Evolutionary conservation across 2,113 vertebrate genomes (phyloP).

Genomic region (Dicrurus megarhynchus): DNA sequence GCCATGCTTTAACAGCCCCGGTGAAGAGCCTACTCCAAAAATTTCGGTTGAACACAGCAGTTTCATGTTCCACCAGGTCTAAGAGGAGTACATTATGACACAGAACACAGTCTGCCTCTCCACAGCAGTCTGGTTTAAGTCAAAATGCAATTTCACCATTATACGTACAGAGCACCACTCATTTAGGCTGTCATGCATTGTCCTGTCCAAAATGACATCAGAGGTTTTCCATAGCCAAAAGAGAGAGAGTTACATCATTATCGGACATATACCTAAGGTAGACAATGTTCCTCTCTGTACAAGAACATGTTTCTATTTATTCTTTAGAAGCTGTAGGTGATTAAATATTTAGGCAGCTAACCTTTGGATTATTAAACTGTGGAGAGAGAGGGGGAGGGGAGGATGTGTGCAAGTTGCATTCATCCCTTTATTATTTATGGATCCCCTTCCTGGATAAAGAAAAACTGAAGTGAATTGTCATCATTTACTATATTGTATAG

Average conservation of each 20-base stretch:
- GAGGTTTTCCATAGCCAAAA: not conserved
- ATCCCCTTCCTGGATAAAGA: not conserved
- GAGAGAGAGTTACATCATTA: not conserved
- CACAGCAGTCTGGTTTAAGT: not conserved
- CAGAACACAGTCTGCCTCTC: rapidly evolving
- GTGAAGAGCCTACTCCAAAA: not conserved
- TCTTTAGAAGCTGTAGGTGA: not conserved
- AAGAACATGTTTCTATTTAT: not conserved
- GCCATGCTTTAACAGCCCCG: not conserved
- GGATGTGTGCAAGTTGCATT: not conserved
- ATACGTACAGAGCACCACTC: not conserved
- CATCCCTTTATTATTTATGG: not conserved
- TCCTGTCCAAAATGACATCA: not conserved
- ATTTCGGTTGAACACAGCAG: not conserved
- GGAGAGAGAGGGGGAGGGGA: rapidly evolving
- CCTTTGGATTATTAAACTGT: not conserved
- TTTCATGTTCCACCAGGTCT: not conserved
- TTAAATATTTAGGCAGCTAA: slow-evolving; percentile 25
- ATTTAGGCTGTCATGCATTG: not conserved
- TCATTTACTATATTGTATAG: not conserved
- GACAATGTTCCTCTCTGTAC: not conserved
- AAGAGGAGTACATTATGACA: not conserved
- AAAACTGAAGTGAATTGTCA: not conserved
- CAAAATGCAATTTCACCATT: not conserved
- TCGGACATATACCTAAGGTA: not conserved